phyloP scores from a whole-genome alignment of 2,113 vertebrate species.

The Macroglossus sobrinus region DNA sequence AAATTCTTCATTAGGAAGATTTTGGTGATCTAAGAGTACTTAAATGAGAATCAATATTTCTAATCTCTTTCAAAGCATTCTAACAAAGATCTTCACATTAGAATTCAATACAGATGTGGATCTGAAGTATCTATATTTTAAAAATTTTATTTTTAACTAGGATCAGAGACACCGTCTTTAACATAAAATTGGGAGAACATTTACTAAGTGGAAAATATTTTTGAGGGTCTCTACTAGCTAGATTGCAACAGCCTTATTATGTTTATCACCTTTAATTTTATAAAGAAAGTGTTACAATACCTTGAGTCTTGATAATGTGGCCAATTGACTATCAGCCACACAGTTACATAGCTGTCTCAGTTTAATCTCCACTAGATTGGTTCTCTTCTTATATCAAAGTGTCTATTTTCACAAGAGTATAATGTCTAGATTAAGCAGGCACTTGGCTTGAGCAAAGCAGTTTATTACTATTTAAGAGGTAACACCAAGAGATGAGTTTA shows the following conservation, averaged over 20 bases:
- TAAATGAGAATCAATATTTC: slow-evolving; percentile 69
- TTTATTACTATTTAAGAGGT: not conserved
- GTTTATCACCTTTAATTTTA: not conserved
- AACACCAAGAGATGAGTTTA: not conserved
- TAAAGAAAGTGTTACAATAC: not conserved
- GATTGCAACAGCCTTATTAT: not conserved
- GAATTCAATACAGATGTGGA: slow-evolving; percentile 37
- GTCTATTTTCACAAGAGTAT: slow-evolving; percentile 6
- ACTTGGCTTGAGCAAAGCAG: not conserved
- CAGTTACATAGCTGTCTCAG: not conserved
- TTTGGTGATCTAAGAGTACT: slow-evolving; percentile 59
- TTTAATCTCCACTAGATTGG: not conserved
- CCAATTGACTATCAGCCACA: not conserved
- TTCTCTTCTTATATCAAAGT: not conserved
- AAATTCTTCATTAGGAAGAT: slow-evolving; percentile 62
- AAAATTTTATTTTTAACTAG: slow-evolving; percentile 12
- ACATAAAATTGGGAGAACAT: not conserved
- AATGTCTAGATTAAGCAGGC: not conserved
- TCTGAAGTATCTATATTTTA: slow-evolving; percentile 22
- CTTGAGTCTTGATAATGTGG: not conserved
- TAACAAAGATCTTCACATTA: slow-evolving; percentile 45
- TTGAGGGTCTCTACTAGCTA: not conserved
- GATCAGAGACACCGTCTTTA: not conserved
- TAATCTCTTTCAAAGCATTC: slow-evolving; percentile 49
- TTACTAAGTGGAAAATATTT: not conserved